Conservation (phyloP, 2,113 vertebrate genomes). For the Ptilorrhoa leucosticta region DNA sequence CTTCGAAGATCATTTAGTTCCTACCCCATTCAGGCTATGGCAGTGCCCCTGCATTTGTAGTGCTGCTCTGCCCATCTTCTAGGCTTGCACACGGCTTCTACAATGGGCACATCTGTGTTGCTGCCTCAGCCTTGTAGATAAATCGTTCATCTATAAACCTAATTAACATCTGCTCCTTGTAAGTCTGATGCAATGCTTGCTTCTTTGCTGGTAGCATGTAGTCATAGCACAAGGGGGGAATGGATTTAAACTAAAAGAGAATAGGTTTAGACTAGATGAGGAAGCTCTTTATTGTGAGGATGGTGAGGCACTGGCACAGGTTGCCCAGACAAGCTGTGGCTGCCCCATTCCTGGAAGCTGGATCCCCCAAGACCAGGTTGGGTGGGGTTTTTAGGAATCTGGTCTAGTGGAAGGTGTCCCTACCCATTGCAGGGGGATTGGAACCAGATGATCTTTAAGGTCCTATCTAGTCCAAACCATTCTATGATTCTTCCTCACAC, state of each 20-base stretch:
- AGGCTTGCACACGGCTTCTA: fast-evolving
- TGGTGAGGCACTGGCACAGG: not conserved
- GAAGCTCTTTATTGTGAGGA: not conserved
- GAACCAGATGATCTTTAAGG: fast-evolving
- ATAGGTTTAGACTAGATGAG: not conserved
- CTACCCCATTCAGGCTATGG: fast-evolving
- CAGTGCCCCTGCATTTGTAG: fast-evolving
- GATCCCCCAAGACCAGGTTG: not conserved
- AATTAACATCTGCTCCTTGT: fast-evolving
- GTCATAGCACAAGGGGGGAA: not conserved
- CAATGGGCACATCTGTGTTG: fast-evolving
- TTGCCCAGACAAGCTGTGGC: not conserved
- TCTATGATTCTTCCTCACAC: not conserved
- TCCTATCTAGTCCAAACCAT: not conserved
- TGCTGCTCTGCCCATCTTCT: fast-evolving
- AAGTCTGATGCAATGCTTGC: not conserved
- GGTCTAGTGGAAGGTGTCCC: no score
- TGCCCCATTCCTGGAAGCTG: not conserved
- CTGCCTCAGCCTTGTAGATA: fast-evolving
- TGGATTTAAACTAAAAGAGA: not conserved
- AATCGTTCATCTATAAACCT: not conserved
- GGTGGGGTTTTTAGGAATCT: not conserved
- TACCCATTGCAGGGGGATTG: fast-evolving
- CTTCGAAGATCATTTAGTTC: not conserved
- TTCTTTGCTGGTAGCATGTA: not conserved